Evolutionary conservation across 2,113 vertebrate genomes (phyloP), one percentile per base, ranked within the genome.

Genomic region (Cathartes aura): DNA sequence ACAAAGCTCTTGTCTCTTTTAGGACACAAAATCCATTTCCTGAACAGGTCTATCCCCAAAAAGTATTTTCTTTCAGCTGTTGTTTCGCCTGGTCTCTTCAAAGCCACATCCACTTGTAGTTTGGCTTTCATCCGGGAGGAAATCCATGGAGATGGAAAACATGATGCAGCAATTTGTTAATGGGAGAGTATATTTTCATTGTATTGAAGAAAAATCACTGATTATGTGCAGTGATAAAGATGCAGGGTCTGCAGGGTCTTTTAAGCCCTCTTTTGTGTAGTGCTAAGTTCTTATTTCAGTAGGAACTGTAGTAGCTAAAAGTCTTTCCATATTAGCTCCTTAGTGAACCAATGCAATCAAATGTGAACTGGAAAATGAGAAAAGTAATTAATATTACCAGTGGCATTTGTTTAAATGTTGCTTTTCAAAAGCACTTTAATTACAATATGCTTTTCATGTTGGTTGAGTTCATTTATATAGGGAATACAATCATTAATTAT

Each of bases 401-500:
- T 98, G 88, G 47, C 97, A 97, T 98, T 98, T 97, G 96, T 98
- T 98, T 98, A 97, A 98, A 98, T 97, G 97, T 97, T 96, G 90
- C 90, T 97, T 97, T 98, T 97, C 96, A 98, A 96, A 98, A 97
- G 96, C 92, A 93, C 86, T 98, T 98, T 98, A 98, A 98, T 98
- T 98, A 98, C 97, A 98, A 98, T 98, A 98, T 97, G 97, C 97
- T 98, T 98, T 98, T 98, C 95, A 96, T 98, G 95, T 98, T 98
- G 96, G 97, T 91, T 97, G 98, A 97, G 96, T 98, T 98, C 97
- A 98, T 98, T 98, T 98, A 96, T 98, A 88, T 75, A 95, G 93
- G 83, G 96, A 98, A 98, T 98, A 98, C 97, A 98, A 98, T 98
- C 95, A 98, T 98, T 98, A 98, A 98, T 98, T 98, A 98, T 97